Evolutionary conservation across 2,113 vertebrate species (phyloP), one percentile per base, ranked within the genome.

Genomic region (Vombatus ursinus): DNA sequence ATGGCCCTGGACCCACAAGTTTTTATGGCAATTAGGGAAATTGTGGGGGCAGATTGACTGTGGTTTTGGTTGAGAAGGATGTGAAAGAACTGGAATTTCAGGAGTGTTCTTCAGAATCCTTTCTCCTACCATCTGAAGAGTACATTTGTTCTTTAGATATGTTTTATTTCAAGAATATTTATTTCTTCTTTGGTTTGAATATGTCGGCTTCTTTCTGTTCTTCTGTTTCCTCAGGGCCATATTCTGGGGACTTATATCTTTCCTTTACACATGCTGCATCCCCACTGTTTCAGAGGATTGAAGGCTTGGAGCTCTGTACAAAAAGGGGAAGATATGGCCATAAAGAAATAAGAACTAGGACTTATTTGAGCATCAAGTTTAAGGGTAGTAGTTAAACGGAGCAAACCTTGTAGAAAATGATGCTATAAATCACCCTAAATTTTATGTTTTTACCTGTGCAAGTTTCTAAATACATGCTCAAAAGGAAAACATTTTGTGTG

Each of bases 121-220:
- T 53, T 93, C 44, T 37, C 47, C 49, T 49, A 57, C 54, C 93
- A 91, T 48, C 77, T 89, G 49, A 47, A 93, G 10, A n/a, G 52
- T 47, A 28, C 84, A 31, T 91, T 96, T 92, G 53, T 53, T 94
- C 53, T 68, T 94, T 26, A 57, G 44, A 53, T n/a, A n/a, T 50
- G 37, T 92, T 96, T 92, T 93, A 97, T 57, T 31, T 49, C 93
- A 93, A 51, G 89, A 94, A 93, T 84, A 96, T 52, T n/a, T 92
- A 47, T 52, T 44, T 12, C 12, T 90, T 94, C 28, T 50, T 96
- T 94, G 37, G 48, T 94, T 49, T 92, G 37, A 91, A 95, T 47
- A 37, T 24, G 37, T 91, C 14, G n/a, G 47, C 90, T 95, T 95
- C 61, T 93, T 96, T 92, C 92, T 61, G 93, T 50, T 89, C 93